phyloP scores from a whole-genome alignment of 2,888 invertebrate genomes.

The Belgica antarctica region DNA sequence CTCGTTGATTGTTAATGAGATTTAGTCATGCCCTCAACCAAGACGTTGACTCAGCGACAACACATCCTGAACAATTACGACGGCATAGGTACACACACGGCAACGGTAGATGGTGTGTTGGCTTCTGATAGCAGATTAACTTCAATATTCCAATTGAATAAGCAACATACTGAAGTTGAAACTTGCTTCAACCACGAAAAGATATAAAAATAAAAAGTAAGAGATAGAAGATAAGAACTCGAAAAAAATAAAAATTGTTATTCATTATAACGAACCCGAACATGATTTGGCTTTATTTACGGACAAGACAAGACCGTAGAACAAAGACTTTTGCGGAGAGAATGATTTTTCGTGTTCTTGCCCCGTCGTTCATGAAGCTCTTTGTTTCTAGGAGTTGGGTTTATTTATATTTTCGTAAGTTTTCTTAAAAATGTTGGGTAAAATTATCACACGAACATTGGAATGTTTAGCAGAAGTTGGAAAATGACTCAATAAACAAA shows the following conservation, averaged over 20 bases:
- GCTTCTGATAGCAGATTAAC: conserved; percentile 6
- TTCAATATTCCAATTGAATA: neutral
- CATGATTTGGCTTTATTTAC: neutral
- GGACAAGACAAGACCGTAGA: neutral
- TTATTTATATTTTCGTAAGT: too few relatives aligned
- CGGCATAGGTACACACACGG: neutral
- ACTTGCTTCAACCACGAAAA: neutral
- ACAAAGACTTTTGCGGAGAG: conserved; percentile 8
- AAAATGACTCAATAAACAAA: too few relatives aligned
- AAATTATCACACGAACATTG: too few relatives aligned
- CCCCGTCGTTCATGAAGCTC: too few relatives aligned
- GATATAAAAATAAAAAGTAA: neutral
- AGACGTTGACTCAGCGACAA: neutral
- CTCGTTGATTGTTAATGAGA: conserved; percentile 28
- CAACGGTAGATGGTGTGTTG: neutral
- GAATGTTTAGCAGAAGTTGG: too few relatives aligned
- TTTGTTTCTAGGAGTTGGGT: too few relatives aligned
- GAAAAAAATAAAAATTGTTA: neutral
- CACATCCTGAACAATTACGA: neutral
- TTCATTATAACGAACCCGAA: neutral
- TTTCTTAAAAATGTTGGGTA: too few relatives aligned
- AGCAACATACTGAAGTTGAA: too few relatives aligned
- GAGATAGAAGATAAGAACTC: neutral
- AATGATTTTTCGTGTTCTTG: conserved; percentile 2
- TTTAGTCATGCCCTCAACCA: neutral